These are phyloP conservation scores for Vespertilio murinus DNA, from an alignment of 2,797 vertebrate genomes.

Conservation along the genomic window DNA sequence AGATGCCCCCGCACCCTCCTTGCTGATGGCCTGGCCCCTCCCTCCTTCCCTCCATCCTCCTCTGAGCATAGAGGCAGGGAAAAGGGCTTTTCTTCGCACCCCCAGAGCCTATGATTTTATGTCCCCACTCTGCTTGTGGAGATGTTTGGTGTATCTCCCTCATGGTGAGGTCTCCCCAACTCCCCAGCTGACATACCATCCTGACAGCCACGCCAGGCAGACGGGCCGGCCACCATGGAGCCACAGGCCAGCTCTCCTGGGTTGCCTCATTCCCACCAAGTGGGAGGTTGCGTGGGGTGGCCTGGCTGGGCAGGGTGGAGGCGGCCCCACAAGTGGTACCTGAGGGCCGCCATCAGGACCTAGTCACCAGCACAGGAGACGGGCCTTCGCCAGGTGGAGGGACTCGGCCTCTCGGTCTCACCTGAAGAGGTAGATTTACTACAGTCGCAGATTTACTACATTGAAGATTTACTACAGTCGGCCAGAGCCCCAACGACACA, in stretches of 20 bases:
- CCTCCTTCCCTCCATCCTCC: background rate
- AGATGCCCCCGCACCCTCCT: fast-evolving
- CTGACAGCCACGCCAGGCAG: background rate
- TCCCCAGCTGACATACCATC: background rate
- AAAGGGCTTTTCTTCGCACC: no score
- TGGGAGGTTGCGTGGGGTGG: background rate
- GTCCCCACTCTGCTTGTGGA: background rate
- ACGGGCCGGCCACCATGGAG: background rate
- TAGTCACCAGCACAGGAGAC: background rate
- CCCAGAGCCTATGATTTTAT: background rate
- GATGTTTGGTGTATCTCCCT: background rate
- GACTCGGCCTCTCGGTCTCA: background rate
- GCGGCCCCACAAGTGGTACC: background rate
- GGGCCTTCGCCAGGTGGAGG: background rate
- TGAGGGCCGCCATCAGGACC: background rate
- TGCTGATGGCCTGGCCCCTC: background rate
- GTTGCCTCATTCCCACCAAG: background rate
- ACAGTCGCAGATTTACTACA: no score
- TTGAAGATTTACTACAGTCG: no score
- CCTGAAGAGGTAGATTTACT: background rate
- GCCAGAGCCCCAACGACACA: background rate
- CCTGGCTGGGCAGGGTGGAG: background rate
- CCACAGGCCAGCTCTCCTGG: background rate
- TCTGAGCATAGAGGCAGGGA: background rate
- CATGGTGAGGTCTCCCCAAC: background rate